phyloP scores from a whole-genome alignment of 1,140 invertebrate genomes.

The Apis laboriosa region DNA sequence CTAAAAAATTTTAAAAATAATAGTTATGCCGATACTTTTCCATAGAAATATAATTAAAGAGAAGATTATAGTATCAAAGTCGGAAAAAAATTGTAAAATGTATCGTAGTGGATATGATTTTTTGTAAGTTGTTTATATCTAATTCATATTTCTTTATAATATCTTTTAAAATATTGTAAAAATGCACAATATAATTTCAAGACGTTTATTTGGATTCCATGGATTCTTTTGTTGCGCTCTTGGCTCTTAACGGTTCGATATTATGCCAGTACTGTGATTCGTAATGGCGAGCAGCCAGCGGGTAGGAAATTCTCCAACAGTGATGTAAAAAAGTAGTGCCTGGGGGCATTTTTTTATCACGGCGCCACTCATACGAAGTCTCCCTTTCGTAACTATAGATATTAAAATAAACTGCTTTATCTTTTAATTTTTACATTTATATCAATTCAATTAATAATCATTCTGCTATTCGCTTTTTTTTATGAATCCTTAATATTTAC shows the following conservation, averaged over 20 bases:
- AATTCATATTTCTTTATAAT: background rate
- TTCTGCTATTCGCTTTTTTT: background rate
- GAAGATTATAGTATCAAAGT: background rate
- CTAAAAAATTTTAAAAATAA: background rate
- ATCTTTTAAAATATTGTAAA: slow-evolving; percentile 5
- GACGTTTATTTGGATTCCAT: slow-evolving; percentile 52
- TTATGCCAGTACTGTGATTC: slow-evolving; percentile 49
- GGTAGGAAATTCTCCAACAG: slow-evolving; percentile 70
- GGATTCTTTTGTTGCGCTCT: slow-evolving; percentile 50
- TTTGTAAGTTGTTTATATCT: background rate
- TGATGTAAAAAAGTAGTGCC: slow-evolving; percentile 70
- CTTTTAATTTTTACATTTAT: background rate
- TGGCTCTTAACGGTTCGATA: slow-evolving; percentile 68
- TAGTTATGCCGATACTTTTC: too few species aligned
- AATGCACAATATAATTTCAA: slow-evolving; percentile 33
- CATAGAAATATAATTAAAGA: too few species aligned
- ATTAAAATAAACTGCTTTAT: slow-evolving; percentile 21
- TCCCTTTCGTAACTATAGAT: background rate
- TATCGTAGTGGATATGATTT: background rate
- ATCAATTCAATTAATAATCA: background rate
- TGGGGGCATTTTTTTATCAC: slow-evolving; percentile 63
- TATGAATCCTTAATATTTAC: background rate
- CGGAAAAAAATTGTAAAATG: slow-evolving; percentile 6
- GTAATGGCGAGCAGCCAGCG: slow-evolving; percentile 55
- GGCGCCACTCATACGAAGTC: slow-evolving; percentile 59